Evolutionary conservation across 2,888 invertebrate genomes (phyloP).

Genomic region (Yponomeuta sedellus): DNA sequence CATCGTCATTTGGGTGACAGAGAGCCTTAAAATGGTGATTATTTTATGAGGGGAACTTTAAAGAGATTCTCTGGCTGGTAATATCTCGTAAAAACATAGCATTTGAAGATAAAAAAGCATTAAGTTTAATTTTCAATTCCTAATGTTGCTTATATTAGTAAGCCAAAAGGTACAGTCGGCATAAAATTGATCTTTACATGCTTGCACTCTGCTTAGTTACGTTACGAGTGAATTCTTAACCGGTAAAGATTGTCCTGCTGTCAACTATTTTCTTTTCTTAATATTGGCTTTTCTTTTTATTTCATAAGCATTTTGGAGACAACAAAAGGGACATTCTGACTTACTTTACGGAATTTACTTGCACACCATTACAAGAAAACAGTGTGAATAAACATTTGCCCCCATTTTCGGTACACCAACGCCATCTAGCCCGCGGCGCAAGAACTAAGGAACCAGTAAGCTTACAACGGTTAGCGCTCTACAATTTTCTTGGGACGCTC

Average conservation of each 20-base stretch:
- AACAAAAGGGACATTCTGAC: too few relatives aligned
- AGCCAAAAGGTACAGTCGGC: not conserved
- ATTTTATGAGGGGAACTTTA: conserved; percentile 8
- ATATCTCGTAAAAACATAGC: not conserved
- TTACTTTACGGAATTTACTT: too few relatives aligned
- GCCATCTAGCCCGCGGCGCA: conserved; percentile 3
- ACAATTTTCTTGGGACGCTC: not conserved
- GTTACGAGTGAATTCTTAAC: too few relatives aligned
- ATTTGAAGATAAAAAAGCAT: not conserved
- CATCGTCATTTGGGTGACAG: conserved; percentile 8
- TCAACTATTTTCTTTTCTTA: too few relatives aligned
- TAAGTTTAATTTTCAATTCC: not conserved
- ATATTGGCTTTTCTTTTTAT: too few relatives aligned
- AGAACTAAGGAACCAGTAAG: not conserved
- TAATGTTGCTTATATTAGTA: not conserved
- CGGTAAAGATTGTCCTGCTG: too few relatives aligned
- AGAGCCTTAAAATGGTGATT: conserved; percentile 12
- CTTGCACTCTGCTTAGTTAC: too few relatives aligned
- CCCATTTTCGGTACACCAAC: not conserved
- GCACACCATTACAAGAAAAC: too few relatives aligned
- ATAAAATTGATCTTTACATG: too few relatives aligned
- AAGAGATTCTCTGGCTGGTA: not conserved
- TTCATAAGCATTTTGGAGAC: too few relatives aligned
- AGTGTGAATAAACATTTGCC: not conserved
- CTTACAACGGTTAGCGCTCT: not conserved